Percentiles rank a stretch among this genome's conserved stretches.
Evolutionary conservation across 2,113 vertebrate species (phyloP).

Genomic region (Scophthalmus maximus): DNA sequence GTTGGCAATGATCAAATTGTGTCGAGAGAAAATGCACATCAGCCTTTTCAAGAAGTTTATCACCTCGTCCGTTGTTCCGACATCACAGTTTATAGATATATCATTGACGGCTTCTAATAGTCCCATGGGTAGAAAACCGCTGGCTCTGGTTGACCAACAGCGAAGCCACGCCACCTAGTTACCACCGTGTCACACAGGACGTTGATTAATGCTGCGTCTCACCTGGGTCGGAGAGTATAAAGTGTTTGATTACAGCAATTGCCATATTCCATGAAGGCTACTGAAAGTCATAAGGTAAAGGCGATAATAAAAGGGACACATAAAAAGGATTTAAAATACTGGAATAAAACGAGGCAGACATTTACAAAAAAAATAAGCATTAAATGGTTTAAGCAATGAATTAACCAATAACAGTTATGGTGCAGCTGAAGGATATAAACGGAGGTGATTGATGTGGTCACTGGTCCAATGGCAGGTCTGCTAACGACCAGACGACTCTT

Average conservation of each 20-base stretch:
- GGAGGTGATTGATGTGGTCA: not conserved
- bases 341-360: not conserved
- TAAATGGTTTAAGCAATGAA: not conserved
- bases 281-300: not conserved
- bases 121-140: not conserved
- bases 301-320: not conserved
- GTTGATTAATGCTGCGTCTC: not conserved
- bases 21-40: not conserved
- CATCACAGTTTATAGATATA: not conserved
- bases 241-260: not conserved
- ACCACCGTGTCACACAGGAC: not conserved
- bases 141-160: not conserved
- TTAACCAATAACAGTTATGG: not conserved
- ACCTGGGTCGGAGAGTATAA: not conserved
- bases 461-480: not conserved
- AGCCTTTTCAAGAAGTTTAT: slow-evolving; percentile 7
- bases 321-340: not conserved
- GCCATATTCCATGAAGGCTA: not conserved
- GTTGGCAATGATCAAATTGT: not conserved
- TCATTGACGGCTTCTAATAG: not conserved
- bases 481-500: no score
- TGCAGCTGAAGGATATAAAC: not conserved
- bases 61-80: not conserved
- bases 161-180: not conserved
- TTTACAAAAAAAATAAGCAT: not conserved